Evolutionary conservation across 2,797 vertebrate genomes (phyloP).

Genomic region (Oceanodroma leucorhoa): DNA sequence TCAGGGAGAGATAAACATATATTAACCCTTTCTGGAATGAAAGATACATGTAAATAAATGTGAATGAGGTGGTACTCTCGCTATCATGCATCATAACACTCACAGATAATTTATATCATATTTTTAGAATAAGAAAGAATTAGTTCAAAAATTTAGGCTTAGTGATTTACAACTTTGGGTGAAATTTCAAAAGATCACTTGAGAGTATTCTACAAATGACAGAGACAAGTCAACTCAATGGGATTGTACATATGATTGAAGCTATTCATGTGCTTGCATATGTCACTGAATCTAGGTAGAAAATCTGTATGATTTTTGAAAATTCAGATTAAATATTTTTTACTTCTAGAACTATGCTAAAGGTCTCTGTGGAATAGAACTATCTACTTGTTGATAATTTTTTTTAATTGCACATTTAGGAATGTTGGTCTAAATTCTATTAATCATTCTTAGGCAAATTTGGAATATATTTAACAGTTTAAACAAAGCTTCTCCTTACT

Average conservation of each 20-base stretch:
- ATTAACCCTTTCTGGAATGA: background rate
- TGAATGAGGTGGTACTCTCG: background rate
- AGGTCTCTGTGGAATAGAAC: background rate
- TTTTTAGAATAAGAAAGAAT: background rate
- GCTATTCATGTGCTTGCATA: background rate
- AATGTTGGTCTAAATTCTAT: background rate
- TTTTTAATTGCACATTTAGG: background rate
- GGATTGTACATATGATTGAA: background rate
- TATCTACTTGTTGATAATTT: background rate
- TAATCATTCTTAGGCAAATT: background rate
- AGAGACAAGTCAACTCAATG: background rate
- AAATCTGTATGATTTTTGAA: background rate
- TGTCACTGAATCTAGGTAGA: background rate
- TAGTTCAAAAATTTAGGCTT: background rate
- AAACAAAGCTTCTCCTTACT: background rate
- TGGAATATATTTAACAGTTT: background rate
- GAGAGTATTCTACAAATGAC: background rate
- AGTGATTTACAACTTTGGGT: background rate
- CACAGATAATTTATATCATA: background rate
- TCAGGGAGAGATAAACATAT: background rate
- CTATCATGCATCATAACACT: background rate
- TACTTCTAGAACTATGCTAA: background rate
- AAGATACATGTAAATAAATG: background rate
- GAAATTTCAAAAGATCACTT: background rate
- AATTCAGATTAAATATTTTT: background rate